Evolutionary conservation across 2,113 vertebrate genomes (phyloP), one percentile per base, ranked within the genome.

Genomic region (Nycticebus coucang): DNA sequence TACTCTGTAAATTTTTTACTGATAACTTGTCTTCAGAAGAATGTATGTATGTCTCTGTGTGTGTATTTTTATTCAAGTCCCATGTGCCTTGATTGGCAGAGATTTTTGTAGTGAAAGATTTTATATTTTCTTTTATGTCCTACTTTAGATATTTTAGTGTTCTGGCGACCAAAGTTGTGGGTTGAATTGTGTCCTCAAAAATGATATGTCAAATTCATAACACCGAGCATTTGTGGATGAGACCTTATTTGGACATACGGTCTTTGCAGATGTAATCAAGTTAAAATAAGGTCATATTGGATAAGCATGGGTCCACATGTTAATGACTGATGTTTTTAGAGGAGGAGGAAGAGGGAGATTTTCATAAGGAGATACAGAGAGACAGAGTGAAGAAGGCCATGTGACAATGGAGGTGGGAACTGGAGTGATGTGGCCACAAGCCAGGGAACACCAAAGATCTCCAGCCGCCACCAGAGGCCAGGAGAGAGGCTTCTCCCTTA

Each of bases 121-220:
- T 84, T 68, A 24, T 35, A 74, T 78, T 80, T 94, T n/a, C 28
- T 77, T 81, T 91, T 21, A 80, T 91, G 78, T 91, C 26, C 11
- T 50, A 87, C 14, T 66, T n/a, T n/a, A 89, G 35, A 3, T 69
- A 45, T 74, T 74, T 77, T 33, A 68, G 11, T 94, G 9, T 24
- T 74, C 53, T 71, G 19, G 37, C 9, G 41, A 62, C 9, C 35
- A 89, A 80, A 77, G 8, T 84, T 30, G 18, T 64, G 28, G 5
- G 30, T 75, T 91, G 19, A 90, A 83, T 45, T 92, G 1, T 92
- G 13, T 50, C 30, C 28, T 69, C 69, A 24, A 94, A 78, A 79
- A 59, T 4, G 15, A 17, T 53, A 35, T 53, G 50, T 60, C 82
- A 7, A 53, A 53, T 33, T 62, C 11, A 68, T 84, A 50, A 55